These are phyloP conservation scores for Linyphia triangularis DNA, from an alignment of 2,888 invertebrate genomes.

Conservation along the genomic window DNA sequence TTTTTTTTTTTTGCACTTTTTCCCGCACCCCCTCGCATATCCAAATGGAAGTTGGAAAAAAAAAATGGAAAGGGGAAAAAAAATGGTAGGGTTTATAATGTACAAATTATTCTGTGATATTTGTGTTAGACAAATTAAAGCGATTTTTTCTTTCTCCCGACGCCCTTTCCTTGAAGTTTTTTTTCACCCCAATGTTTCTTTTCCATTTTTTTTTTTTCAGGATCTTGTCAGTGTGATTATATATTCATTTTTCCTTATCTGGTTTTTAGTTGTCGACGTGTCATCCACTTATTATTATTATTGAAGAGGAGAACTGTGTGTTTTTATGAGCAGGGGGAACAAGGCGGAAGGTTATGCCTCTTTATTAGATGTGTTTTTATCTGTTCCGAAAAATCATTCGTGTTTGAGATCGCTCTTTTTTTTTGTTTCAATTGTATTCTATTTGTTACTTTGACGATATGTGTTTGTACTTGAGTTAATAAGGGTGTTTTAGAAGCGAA, in stretches of 20 bases:
- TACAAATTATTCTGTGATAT: constrained; percentile 70
- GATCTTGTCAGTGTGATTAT: constrained; percentile 52
- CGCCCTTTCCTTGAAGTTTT: constrained; percentile 14
- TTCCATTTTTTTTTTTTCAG: constrained; percentile 15
- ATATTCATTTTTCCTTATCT: constrained; percentile 60
- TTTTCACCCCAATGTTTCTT: constrained; percentile 11
- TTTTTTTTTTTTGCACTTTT: background rate
- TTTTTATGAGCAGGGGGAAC: background rate
- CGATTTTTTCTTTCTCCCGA: constrained; percentile 30
- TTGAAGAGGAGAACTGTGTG: constrained; percentile 12
- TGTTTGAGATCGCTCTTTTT: background rate
- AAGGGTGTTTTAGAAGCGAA: background rate
- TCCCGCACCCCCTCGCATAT: constrained; percentile 27
- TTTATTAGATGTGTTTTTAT: background rate
- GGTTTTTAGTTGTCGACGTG: constrained; percentile 46
- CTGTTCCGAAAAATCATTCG: constrained; percentile 19
- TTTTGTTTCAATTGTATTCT: constrained; percentile 32
- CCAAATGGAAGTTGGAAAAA: constrained; percentile 28
- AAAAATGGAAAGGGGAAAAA: constrained; percentile 34
- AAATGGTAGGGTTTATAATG: constrained; percentile 63
- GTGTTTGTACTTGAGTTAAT: background rate
- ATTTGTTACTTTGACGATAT: constrained; percentile 12
- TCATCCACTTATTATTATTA: constrained; percentile 60
- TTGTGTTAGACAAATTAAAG: constrained; percentile 72
- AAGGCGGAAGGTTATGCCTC: constrained; percentile 24